These are phyloP conservation scores for Netelia melanura DNA, from an alignment of 2,888 invertebrate genomes.

Conservation along the genomic window DNA sequence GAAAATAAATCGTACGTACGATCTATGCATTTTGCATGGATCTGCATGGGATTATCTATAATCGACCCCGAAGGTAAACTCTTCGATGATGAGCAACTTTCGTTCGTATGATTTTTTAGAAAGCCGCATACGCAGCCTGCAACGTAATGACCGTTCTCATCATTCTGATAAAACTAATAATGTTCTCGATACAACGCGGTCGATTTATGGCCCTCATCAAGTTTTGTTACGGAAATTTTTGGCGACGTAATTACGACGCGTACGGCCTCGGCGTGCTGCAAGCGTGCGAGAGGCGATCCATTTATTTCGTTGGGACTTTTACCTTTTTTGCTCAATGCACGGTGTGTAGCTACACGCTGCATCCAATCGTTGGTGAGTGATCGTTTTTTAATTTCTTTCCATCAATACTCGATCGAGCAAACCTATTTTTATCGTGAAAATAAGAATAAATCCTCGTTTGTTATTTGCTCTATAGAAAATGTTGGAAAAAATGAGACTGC, in stretches of 20 bases:
- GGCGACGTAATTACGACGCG: constrained; percentile 58
- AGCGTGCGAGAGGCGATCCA: constrained; percentile 56
- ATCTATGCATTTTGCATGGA: too few species aligned
- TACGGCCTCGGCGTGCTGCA: constrained; percentile 45
- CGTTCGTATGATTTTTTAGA: constrained; percentile 40
- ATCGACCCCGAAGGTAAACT: too few species aligned
- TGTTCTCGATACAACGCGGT: constrained; percentile 54
- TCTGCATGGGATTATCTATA: too few species aligned
- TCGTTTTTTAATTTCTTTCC: neutral
- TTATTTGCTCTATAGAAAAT: constrained; percentile 59
- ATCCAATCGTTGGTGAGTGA: constrained; percentile 64
- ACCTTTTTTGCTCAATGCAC: constrained; percentile 66
- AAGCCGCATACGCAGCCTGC: constrained; percentile 65
- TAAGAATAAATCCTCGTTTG: neutral
- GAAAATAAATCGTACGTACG: too few species aligned
- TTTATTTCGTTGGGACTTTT: constrained; percentile 61
- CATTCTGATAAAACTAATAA: constrained; percentile 59
- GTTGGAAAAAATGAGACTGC: constrained; percentile 66
- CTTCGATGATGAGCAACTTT: neutral
- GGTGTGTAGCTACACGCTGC: constrained; percentile 57
- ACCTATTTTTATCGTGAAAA: neutral
- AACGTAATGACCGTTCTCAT: constrained; percentile 64
- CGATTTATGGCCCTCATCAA: constrained; percentile 62
- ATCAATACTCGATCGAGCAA: neutral
- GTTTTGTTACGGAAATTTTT: constrained; percentile 64